Base-by-base conservation (phyloP, 2,888 invertebrate genomes). In the Patella ulyssiponensis region DNA sequence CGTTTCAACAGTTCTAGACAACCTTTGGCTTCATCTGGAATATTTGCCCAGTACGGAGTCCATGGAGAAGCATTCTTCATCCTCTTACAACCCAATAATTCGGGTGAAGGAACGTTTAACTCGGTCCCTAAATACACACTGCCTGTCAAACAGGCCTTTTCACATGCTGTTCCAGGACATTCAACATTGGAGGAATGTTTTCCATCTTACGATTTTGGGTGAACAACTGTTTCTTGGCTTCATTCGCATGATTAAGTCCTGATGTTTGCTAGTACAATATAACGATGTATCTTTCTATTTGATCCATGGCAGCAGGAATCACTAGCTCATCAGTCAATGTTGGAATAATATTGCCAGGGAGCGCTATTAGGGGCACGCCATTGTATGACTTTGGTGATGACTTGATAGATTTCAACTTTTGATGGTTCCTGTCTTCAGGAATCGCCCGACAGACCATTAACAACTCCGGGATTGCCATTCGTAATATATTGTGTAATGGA, bases 181-280 rank as follows among this genome's bases (percentile, higher is more conserved):
- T 27, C 51, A 72, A 44, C 33, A 44, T 23, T 72, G 52, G 72
- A 44, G 44, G 72, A 72, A 72, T 72, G 72, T 72, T 72, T 27
- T 72, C 72, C 44, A 72, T 72, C 51, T n/a, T 72, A 27, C 33
- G 72, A 72, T 72, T 23, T 72, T 72, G 72, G 11, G 72, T 72
- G 51, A 72, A 72, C 0, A 72, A 44, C 4, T 72, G 72, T 51
- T 54, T 72, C 51, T 44, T 72, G 23, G 72, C 72, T 44, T 72
- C 72, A 72, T 72, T 72, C 51, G 33, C 23, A 27, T 44, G 27
- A 51, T 9, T 72, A 1, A 14, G 23, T 33, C 44, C n/a, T 17
- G 72, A 71, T 33, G 72, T 71, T 27, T 44, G 52, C 44, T 72
- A 44, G 51, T 72, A 72, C 44, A 23, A 72, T n/a, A 7, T 9